phyloP scores from a whole-genome alignment of 64 coral and sea anemone species.

The Stylophora pistillata region DNA sequence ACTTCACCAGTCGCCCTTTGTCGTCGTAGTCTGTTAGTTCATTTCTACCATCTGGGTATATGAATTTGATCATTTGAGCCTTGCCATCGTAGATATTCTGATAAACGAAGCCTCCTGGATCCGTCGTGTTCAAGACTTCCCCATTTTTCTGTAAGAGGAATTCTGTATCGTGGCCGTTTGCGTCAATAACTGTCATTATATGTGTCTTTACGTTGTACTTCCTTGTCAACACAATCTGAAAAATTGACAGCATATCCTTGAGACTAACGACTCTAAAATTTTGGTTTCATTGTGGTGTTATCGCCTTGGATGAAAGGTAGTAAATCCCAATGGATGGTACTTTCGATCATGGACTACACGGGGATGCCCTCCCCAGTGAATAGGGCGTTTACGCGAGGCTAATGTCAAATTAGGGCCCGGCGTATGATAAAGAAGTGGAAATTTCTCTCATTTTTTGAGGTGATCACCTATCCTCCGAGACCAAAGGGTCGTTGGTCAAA shows the following conservation, averaged over 20 bases:
- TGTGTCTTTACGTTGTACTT: conserved; percentile 43
- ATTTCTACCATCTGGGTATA: conserved; percentile 57
- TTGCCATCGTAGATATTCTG: conserved; percentile 56
- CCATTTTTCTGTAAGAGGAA: conserved; percentile 31
- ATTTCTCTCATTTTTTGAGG: too few relatives aligned
- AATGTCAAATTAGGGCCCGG: too few relatives aligned
- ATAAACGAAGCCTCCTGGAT: conserved; percentile 64
- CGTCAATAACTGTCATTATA: conserved; percentile 55
- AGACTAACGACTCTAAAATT: neutral
- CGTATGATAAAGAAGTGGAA: too few relatives aligned
- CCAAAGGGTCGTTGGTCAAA: too few relatives aligned
- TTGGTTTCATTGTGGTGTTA: too few relatives aligned
- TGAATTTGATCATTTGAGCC: conserved; percentile 24
- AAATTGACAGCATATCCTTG: neutral
- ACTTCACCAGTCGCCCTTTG: conserved; percentile 20
- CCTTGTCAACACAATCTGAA: conserved; percentile 59
- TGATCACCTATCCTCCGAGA: too few relatives aligned
- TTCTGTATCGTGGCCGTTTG: conserved; percentile 47
- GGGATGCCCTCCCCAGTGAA: too few relatives aligned
- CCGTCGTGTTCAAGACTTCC: conserved; percentile 56
- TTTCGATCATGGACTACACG: too few relatives aligned
- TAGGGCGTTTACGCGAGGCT: too few relatives aligned
- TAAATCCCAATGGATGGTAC: too few relatives aligned
- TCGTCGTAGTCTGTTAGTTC: conserved; percentile 55
- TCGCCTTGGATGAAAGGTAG: too few relatives aligned